A percentile compares a stretch with the other conserved stretches of the same genome.
Conservation (phyloP, 1,140 invertebrate genomes). For the Paralvinella palmiformis region DNA sequence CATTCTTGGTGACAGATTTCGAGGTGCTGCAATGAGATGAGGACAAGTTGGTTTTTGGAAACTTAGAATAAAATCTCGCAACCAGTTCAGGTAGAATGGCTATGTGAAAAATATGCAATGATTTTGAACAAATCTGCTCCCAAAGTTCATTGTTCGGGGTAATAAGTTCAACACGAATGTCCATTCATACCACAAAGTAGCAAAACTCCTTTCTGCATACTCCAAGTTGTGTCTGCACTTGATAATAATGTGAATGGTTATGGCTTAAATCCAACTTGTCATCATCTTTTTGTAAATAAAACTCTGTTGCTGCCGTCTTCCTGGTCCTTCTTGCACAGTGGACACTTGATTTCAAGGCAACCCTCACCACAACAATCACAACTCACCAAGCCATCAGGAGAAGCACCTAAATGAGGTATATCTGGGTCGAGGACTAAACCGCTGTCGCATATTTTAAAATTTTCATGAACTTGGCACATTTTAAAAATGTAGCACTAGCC, state of each 20-base stretch:
- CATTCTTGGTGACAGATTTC: neutral
- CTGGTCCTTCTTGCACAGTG: slow-evolving; percentile 17
- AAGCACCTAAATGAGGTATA: slow-evolving; percentile 21
- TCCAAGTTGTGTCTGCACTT: slow-evolving; percentile 2
- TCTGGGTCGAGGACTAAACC: slow-evolving; percentile 21
- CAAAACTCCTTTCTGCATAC: slow-evolving; percentile 2
- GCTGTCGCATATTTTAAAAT: slow-evolving; percentile 17
- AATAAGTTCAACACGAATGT: neutral
- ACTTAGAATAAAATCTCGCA: neutral
- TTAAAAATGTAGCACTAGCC: neutral
- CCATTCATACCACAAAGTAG: neutral
- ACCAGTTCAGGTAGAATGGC: slow-evolving; percentile 1
- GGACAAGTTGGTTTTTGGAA: too few species aligned
- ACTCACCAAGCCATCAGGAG: slow-evolving; percentile 21
- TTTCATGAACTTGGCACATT: slow-evolving; percentile 17
- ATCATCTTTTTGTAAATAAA: neutral
- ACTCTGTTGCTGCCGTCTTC: neutral
- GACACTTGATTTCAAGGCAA: slow-evolving; percentile 26
- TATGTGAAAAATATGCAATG: neutral
- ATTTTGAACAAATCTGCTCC: neutral
- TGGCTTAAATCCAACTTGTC: neutral
- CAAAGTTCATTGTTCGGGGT: neutral
- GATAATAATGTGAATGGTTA: neutral
- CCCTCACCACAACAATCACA: slow-evolving; percentile 24
- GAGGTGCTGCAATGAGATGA: neutral